Conservation (phyloP, 2,113 vertebrate genomes). For the Xiphophorus couchianus region DNA sequence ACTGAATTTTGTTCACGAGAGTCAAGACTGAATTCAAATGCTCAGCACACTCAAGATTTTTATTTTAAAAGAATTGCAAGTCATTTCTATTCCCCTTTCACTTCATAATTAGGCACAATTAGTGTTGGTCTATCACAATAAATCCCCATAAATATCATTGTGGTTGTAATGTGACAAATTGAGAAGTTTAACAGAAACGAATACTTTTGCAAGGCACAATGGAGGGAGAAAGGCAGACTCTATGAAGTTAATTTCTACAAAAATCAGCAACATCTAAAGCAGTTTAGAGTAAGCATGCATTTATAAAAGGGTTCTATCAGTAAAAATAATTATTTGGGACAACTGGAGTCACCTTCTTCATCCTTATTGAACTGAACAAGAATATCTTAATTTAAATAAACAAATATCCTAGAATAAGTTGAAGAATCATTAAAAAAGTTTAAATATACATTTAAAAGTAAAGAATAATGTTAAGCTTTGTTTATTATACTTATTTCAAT, state of each 20-base stretch:
- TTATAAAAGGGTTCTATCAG: slow-evolving; percentile 26
- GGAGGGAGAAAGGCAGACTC: slow-evolving; percentile 58
- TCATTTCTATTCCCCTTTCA: background rate
- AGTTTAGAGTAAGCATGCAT: slow-evolving; percentile 65
- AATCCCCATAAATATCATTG: background rate
- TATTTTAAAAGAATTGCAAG: no score
- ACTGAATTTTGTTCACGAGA: no score
- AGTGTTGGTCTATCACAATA: background rate
- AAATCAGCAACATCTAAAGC: slow-evolving; percentile 44
- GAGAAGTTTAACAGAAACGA: background rate
- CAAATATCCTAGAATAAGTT: background rate
- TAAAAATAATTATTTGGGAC: slow-evolving; percentile 43
- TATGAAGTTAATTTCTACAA: slow-evolving; percentile 54
- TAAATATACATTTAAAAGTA: background rate
- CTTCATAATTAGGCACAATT: background rate
- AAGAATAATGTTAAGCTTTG: background rate
- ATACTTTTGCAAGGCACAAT: slow-evolving; percentile 2
- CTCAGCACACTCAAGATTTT: no score
- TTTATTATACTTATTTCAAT: background rate
- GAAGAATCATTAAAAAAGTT: background rate
- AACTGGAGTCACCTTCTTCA: slow-evolving; percentile 35
- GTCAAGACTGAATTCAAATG: no score
- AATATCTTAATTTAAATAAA: background rate
- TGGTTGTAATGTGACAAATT: background rate
- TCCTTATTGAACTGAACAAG: background rate